Evolutionary conservation across 53 echinoderm and acorn worm genomes (phyloP).

Genomic region (Luidia sarsii): DNA sequence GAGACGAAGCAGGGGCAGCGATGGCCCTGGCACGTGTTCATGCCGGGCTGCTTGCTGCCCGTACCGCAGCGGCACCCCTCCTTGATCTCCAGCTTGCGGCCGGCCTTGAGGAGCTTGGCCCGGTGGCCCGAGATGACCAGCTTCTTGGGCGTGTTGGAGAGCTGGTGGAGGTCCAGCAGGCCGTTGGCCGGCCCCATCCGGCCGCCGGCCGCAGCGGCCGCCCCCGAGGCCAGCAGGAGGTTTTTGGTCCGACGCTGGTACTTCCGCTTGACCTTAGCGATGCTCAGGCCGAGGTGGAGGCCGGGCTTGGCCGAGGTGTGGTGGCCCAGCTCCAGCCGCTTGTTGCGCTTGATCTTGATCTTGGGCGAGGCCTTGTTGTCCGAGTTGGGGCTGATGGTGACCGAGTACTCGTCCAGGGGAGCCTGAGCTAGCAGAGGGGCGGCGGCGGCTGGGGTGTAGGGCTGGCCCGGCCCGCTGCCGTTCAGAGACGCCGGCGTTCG

Average conservation of each 20-base stretch:
- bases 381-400: constrained; percentile 38
- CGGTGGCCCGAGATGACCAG: constrained; percentile 82
- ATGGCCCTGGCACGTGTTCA: constrained; percentile 76
- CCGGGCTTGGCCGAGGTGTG: constrained; percentile 21
- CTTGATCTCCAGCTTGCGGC: constrained; percentile 50
- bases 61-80: constrained; percentile 92
- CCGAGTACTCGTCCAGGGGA: constrained; percentile 47
- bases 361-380: constrained; percentile 53
- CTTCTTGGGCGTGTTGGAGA: constrained; percentile 59
- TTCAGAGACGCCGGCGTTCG: constrained; percentile 17
- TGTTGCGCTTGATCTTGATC: constrained; percentile 84
- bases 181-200: constrained; percentile 21
- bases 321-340: constrained; percentile 43
- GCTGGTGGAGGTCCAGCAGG: constrained; percentile 9
- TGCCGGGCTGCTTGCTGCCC: constrained; percentile 56
- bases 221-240: constrained; percentile 8
- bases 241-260: constrained; percentile 37
- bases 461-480: constrained; percentile 27
- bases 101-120: constrained; percentile 77
- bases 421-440: too few species aligned
- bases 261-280: constrained; percentile 51
- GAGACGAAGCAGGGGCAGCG: constrained; percentile 89
- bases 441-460: constrained; percentile 6
- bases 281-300: constrained; percentile 28
- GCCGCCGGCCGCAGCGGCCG: background rate